Evolutionary conservation across 2,797 vertebrate species (phyloP), one percentile per base, ranked within the genome.

Genomic region (Rhabdomys pumilio): DNA sequence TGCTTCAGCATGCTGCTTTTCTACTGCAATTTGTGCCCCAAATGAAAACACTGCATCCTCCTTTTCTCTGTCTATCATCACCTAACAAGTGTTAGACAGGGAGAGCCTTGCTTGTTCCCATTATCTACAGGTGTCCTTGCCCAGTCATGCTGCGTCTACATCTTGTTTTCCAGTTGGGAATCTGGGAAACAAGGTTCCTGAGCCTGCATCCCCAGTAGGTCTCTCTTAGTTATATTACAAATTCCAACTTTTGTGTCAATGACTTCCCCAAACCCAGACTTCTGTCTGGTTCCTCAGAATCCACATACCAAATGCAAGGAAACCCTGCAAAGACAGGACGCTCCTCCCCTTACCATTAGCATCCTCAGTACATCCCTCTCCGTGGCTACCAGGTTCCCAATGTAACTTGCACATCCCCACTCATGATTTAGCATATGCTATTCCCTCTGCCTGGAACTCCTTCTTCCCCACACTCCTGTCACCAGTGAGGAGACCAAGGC

Each of bases 141-240:
- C 34, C 26, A 14, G n/a, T 47, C 44, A 20, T 0, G 1, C 53
- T 73, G 1, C 69, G 59, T 65, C 83, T 50, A 63, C n/a, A 11
- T n/a, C 59, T 22, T 73, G 82, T 19, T 73, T 79, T 73, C 38
- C 94, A 96, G 61, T 41, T 38, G n/a, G 57, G 65, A 67, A 57
- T 57, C 44, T 8, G 38, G 61, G 55, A 10, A 91, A 59, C 3
- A 50, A 12, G 53, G 10, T 50, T 31, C 5, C 31, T 53, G 29
- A n/a, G 20, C 63, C 13, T 6, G 57, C 38, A 13, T 22, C 41
- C 41, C 29, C 20, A 12, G 47, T 6, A 75, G 75, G 79, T 50
- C 22, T 88, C 73, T 34, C 47, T 67, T 44, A 50, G 72, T 0
- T 38, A 57, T n/a, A 73, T 2, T 2, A 29, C 31, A 47, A 20